phyloP scores from a whole-genome alignment of 2,888 invertebrate genomes.

The Drosophila anceps region DNA sequence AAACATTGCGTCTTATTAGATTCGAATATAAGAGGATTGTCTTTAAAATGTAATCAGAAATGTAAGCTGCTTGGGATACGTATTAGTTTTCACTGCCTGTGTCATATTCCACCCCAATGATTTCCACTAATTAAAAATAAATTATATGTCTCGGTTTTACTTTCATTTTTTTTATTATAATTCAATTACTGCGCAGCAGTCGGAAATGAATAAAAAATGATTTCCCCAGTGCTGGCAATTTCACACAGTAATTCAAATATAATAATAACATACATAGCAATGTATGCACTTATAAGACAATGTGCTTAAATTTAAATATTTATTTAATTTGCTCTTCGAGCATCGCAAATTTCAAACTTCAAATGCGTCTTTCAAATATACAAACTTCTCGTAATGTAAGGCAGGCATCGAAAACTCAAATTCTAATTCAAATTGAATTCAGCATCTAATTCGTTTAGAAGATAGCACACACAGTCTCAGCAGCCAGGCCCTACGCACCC shows the following conservation, averaged over 20 bases:
- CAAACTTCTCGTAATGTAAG: constrained; percentile 17
- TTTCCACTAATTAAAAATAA: constrained; percentile 66
- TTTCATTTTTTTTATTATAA: constrained; percentile 28
- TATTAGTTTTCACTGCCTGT: constrained; percentile 21
- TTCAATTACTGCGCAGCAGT: constrained; percentile 29
- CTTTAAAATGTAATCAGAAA: constrained; percentile 71
- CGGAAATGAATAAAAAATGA: constrained; percentile 29
- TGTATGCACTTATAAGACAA: constrained; percentile 40
- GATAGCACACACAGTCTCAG: constrained; percentile 16
- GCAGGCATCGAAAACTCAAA: constrained; percentile 44
- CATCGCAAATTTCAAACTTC: constrained; percentile 1
- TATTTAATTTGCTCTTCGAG: constrained; percentile 66
- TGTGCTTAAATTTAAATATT: constrained; percentile 68
- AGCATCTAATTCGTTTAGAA: constrained; percentile 56
- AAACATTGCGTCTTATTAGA: constrained; percentile 27
- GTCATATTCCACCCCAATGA: constrained; percentile 56
- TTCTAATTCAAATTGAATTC: constrained; percentile 59
- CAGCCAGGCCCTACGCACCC: constrained; percentile 4
- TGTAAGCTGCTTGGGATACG: constrained; percentile 57
- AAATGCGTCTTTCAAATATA: constrained; percentile 23
- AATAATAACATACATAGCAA: constrained; percentile 28
- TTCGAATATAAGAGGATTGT: constrained; percentile 65
- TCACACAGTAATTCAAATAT: constrained; percentile 56
- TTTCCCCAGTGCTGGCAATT: constrained; percentile 26
- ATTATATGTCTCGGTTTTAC: constrained; percentile 52